A percentile compares a stretch with the other conserved stretches of the same genome.
Conservation (phyloP, 2,888 invertebrate species). For the Cataglyphis albicans region DNA sequence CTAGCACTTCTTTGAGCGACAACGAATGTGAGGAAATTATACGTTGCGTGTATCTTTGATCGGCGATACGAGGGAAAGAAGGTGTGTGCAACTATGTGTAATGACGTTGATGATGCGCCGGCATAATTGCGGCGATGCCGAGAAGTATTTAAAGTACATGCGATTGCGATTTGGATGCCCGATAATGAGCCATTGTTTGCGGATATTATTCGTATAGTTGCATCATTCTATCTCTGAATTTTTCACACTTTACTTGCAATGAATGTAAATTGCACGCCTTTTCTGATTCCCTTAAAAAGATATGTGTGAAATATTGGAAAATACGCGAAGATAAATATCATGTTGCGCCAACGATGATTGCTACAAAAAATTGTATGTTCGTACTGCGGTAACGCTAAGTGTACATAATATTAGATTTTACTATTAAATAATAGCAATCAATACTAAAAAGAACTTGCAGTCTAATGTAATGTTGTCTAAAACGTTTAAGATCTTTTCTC, state of each 20-base stretch:
- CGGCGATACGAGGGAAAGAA: constrained; percentile 22
- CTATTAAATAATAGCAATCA: neutral
- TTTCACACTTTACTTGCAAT: constrained; percentile 42
- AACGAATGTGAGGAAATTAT: constrained; percentile 47
- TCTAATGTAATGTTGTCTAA: neutral
- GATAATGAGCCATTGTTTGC: constrained; percentile 55
- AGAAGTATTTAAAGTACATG: constrained; percentile 52
- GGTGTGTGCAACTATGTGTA: constrained; percentile 41
- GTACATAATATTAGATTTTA: constrained; percentile 3
- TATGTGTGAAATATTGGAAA: constrained; percentile 9
- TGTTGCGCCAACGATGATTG: neutral
- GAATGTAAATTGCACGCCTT: constrained; percentile 31
- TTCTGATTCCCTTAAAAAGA: constrained; percentile 13
- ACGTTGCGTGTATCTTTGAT: constrained; percentile 52
- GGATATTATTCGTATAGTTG: constrained; percentile 45
- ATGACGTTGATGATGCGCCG: constrained; percentile 53
- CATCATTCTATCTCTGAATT: constrained; percentile 40
- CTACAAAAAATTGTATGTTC: neutral
- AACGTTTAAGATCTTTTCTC: neutral
- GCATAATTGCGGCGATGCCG: constrained; percentile 38
- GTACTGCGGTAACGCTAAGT: neutral
- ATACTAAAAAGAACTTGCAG: neutral
- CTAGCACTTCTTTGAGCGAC: constrained; percentile 26
- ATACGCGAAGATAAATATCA: constrained; percentile 12
- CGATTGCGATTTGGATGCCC: constrained; percentile 44